phyloP scores from a whole-genome alignment of 2,797 vertebrate species.

The Siniperca scherzeri region DNA sequence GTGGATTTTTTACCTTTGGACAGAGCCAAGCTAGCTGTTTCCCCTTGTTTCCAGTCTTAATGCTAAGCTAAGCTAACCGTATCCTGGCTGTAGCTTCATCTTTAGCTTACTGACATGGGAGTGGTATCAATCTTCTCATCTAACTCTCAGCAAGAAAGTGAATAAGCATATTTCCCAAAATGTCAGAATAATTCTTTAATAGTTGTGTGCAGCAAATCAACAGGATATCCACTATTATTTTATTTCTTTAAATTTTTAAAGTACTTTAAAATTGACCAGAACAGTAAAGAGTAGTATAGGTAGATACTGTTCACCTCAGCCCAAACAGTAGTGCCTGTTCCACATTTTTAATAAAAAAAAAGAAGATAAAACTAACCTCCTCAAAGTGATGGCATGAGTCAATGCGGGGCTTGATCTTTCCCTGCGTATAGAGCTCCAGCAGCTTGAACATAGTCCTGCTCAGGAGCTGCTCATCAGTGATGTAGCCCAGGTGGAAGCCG shows the following conservation, averaged over 20 bases:
- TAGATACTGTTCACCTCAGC: neutral
- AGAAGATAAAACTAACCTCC: constrained; percentile 81
- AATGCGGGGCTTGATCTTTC: constrained; percentile 92
- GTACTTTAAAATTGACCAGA: neutral
- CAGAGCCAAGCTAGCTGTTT: neutral
- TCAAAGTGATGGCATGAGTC: constrained; percentile 93
- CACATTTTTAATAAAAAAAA: neutral
- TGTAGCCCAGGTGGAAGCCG: constrained; percentile 89
- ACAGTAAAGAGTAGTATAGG: neutral
- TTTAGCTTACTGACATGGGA: neutral
- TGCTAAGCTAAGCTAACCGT: neutral
- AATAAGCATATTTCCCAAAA: neutral
- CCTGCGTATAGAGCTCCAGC: constrained; percentile 89
- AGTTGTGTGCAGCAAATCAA: neutral
- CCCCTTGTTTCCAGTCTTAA: neutral
- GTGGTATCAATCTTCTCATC: neutral
- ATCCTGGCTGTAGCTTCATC: neutral
- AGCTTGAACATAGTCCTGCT: constrained; percentile 81
- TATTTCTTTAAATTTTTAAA: neutral
- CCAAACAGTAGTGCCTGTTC: neutral
- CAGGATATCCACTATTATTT: neutral
- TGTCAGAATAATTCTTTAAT: neutral
- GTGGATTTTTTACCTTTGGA: too few species aligned
- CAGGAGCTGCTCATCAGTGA: constrained; percentile 83
- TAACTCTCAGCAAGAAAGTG: neutral